Evolutionary conservation across 2,113 vertebrate species (phyloP).

Genomic region (Platichthys stellatus): DNA sequence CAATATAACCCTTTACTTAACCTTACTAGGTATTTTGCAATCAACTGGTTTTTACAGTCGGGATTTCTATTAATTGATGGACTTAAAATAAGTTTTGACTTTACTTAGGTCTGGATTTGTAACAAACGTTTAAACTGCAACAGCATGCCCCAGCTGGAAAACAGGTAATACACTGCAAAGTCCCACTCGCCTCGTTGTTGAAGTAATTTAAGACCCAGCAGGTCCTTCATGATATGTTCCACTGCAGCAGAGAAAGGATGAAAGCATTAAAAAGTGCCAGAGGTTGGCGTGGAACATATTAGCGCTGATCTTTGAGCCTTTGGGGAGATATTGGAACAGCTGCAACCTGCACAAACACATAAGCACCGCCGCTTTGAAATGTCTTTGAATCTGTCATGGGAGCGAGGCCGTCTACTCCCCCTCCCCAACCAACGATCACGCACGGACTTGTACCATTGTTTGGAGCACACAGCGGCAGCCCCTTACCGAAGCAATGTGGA

Average conservation of each 20-base stretch:
- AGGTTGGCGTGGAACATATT: slow-evolving; percentile 36
- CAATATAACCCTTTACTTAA: too few species aligned
- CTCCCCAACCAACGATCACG: background rate
- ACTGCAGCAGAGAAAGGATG: slow-evolving; percentile 8
- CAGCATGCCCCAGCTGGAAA: slow-evolving; percentile 5
- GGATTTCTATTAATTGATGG: too few species aligned
- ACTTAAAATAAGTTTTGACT: background rate
- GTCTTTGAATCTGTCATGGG: slow-evolving; percentile 20
- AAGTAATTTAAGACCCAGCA: slow-evolving; percentile 22
- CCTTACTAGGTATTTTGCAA: too few species aligned
- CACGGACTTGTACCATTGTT: background rate
- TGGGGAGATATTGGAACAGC: slow-evolving; percentile 22
- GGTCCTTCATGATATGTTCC: slow-evolving; percentile 26
- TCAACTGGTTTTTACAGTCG: too few species aligned
- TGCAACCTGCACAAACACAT: slow-evolving; percentile 28
- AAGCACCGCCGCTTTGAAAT: slow-evolving; percentile 34
- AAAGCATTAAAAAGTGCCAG: slow-evolving; percentile 18
- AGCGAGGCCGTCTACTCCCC: background rate
- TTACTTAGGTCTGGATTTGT: background rate
- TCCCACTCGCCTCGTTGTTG: background rate
- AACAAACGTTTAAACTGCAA: background rate
- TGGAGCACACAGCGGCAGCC: background rate
- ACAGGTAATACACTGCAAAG: background rate
- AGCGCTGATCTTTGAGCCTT: slow-evolving; percentile 11
- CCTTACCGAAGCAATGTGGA: slow-evolving; percentile 15